Evolutionary conservation across 2,888 invertebrate genomes (phyloP), one percentile per base, ranked within the genome.

Genomic region (Gonocerus acuteangulatus): DNA sequence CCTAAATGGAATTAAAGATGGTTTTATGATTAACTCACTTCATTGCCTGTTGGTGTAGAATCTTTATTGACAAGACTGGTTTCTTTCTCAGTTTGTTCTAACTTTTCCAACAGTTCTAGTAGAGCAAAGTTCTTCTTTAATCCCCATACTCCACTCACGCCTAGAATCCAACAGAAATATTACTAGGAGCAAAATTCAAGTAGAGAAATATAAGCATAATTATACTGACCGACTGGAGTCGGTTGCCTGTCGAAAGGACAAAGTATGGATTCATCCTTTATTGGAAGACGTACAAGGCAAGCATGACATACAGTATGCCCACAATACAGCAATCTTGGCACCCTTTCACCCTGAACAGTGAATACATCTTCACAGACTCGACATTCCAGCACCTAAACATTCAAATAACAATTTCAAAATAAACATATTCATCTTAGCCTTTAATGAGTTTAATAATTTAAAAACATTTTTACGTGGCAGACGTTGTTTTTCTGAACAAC

Each of bases 161-260:
- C 73, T 72, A 58, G 19, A 62, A n/a, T n/a, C n/a, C n/a, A n/a
- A 45, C 4, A 9, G 9, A 27, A 27, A 27, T 27, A 27, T 27
- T 27, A 27, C 4, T 27, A 47, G 47, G 9, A 11, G 16, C 18
- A 21, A 11, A 11, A 16, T 18, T 47, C 4, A 39, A 39, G 15
- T 48, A 22, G 36, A 60, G 18, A 11, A 16, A 23, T 23, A 27
- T 22, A 13, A 22, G n/a, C 1, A 4, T 34, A 13, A 2, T 4
- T 11, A 3, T 18, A 67, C 69, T 67, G 64, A 73, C 73, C 74
- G 34, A 79, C 72, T 23, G 75, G 74, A 2, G 80, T 80, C 1
- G 79, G 77, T 66, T 80, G 79, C 51, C 80, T 70, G 67, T 81
- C 81, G 68, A 81, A 81, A 0, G 81, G 81, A 69, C 80, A 81